Conservation (phyloP, 1,140 invertebrate species). For the Brachionus paranguensis region DNA sequence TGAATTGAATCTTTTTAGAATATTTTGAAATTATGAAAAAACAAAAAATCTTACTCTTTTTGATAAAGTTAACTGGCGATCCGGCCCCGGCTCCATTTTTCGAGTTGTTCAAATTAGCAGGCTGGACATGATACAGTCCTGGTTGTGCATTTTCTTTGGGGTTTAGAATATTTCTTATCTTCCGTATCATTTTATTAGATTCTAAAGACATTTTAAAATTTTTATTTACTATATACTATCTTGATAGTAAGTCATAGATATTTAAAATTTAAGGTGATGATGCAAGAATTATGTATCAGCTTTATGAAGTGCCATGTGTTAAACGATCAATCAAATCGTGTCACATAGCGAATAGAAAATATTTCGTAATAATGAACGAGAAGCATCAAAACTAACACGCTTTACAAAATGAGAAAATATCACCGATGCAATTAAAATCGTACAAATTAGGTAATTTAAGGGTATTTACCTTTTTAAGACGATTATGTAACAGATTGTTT, state of each 20-base stretch:
- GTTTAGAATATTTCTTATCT: background rate
- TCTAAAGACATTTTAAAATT: slow-evolving; percentile 4
- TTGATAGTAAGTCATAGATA: background rate
- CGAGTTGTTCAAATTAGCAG: background rate
- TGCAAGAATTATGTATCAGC: background rate
- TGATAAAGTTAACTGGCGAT: background rate
- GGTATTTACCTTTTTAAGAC: background rate
- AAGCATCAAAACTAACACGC: slow-evolving; percentile 26
- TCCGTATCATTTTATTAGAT: slow-evolving; percentile 11
- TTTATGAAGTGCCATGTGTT: background rate
- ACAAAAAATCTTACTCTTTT: slow-evolving; percentile 17
- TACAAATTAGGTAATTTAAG: background rate
- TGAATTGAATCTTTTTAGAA: too few relatives aligned
- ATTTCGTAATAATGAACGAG: background rate
- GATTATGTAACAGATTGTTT: slow-evolving; percentile 30
- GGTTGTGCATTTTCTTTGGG: slow-evolving; percentile 2
- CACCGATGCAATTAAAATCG: background rate
- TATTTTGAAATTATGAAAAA: background rate
- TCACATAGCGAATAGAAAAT: background rate
- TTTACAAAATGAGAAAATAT: background rate
- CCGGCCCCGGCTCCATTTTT: background rate
- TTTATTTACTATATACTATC: background rate
- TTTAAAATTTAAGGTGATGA: slow-evolving; percentile 5
- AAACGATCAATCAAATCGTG: slow-evolving; percentile 21
- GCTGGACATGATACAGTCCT: background rate